phyloP scores from a whole-genome alignment of 2,113 vertebrate genomes.

The Rana temporaria region DNA sequence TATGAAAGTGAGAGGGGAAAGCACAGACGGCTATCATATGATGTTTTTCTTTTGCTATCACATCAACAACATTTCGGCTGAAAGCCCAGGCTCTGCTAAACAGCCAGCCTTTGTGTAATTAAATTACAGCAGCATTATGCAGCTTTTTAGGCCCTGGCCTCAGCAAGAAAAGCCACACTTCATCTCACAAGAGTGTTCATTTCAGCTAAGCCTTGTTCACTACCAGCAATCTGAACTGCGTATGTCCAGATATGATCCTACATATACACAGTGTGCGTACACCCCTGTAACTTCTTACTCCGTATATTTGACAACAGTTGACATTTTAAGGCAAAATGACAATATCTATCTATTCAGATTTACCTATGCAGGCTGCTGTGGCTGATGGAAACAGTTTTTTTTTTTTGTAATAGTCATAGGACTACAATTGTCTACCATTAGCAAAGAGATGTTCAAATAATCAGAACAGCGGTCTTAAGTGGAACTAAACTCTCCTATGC shows the following conservation, averaged over 20 bases:
- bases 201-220: slow-evolving; percentile 14
- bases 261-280: neutral
- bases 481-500: too few relatives aligned
- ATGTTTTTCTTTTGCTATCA: slow-evolving; percentile 66
- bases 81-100: slow-evolving; percentile 54
- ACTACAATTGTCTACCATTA: too few relatives aligned
- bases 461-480: too few relatives aligned
- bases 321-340: too few relatives aligned
- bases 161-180: neutral
- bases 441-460: too few relatives aligned
- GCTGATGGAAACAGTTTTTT: too few relatives aligned
- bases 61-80: slow-evolving; percentile 63
- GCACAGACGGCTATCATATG: slow-evolving; percentile 58
- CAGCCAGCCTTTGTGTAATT: slow-evolving; percentile 14
- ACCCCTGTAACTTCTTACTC: neutral
- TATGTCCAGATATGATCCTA: neutral
- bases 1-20: slow-evolving; percentile 58
- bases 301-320: too few relatives aligned
- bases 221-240: neutral
- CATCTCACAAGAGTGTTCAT: neutral
- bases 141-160: slow-evolving; percentile 45
- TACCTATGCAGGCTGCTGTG: too few relatives aligned
- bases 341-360: too few relatives aligned
- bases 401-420: too few relatives aligned
- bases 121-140: slow-evolving; percentile 40